Conservation (phyloP, 2,797 vertebrate species). For the Microctenopoma stevenorrisi region DNA sequence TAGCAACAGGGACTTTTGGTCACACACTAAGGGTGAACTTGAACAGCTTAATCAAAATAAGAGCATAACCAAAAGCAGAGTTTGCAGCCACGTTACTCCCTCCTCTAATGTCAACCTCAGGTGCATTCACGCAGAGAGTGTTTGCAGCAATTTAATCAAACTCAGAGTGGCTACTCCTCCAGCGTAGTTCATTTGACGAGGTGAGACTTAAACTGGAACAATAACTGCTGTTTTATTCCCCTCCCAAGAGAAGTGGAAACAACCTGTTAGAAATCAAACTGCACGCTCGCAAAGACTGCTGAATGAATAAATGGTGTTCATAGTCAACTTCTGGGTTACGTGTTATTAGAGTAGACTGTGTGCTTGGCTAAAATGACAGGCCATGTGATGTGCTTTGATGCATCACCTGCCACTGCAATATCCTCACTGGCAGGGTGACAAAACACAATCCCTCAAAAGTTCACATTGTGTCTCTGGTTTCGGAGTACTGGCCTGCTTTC, state of each 20-base stretch:
- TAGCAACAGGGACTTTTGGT: slow-evolving; percentile 8
- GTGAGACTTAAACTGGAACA: slow-evolving; percentile 9
- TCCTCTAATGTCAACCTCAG: slow-evolving; percentile 3
- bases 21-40: slow-evolving; percentile 6
- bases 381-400: slow-evolving; percentile 38
- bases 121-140: slow-evolving; percentile 1
- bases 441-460: slow-evolving; percentile 38
- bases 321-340: background rate
- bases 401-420: slow-evolving; percentile 28
- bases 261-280: slow-evolving; percentile 12
- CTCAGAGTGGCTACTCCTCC: slow-evolving; percentile 19
- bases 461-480: background rate
- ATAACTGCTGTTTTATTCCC: slow-evolving; percentile 7
- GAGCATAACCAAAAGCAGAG: background rate
- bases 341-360: background rate
- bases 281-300: background rate
- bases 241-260: slow-evolving; percentile 24
- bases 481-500: background rate
- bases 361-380: slow-evolving; percentile 20
- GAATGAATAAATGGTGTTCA: background rate
- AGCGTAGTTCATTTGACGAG: slow-evolving; percentile 5
- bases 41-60: slow-evolving; percentile 27
- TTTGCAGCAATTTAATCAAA: slow-evolving; percentile 38
- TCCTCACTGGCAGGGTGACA: slow-evolving; percentile 34
- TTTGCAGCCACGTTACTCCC: background rate